Conservation (phyloP, 1,140 invertebrate species). For the Drosophila pachea region DNA sequence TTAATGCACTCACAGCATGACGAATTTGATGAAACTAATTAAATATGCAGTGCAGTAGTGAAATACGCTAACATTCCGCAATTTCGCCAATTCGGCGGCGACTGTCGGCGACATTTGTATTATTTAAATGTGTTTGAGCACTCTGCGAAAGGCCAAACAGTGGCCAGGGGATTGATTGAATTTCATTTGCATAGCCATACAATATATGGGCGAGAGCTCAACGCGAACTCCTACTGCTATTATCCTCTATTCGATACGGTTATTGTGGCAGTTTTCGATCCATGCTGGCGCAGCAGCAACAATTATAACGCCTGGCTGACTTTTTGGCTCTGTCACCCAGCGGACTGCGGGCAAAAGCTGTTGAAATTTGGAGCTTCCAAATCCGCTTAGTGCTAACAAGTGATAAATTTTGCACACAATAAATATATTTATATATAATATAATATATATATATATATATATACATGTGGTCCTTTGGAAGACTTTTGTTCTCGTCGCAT, state of each 20-base stretch:
- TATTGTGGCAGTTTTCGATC: constrained; percentile 19
- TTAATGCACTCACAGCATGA: constrained; percentile 8
- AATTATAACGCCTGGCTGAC: constrained; percentile 28
- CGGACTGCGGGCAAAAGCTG: constrained; percentile 17
- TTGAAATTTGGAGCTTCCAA: constrained; percentile 23
- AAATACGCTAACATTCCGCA: constrained; percentile 24
- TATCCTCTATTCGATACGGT: constrained; percentile 2
- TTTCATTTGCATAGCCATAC: constrained; percentile 17
- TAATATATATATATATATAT: not conserved
- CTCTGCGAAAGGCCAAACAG: constrained; percentile 7
- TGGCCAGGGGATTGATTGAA: constrained; percentile 17
- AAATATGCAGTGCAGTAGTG: constrained; percentile 43
- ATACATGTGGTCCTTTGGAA: not conserved
- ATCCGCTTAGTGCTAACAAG: constrained; percentile 31
- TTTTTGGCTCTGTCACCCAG: constrained; percentile 1
- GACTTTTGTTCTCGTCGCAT: constrained; percentile 5
- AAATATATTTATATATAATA: too few relatives aligned
- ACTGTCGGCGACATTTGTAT: constrained; percentile 37
- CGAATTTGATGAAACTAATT: constrained; percentile 39
- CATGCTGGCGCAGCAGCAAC: constrained; percentile 26
- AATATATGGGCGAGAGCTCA: not conserved
- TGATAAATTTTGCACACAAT: constrained; percentile 33
- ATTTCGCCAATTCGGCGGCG: not conserved
- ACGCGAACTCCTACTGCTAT: not conserved
- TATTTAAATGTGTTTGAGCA: constrained; percentile 45